Evolutionary conservation across 1,140 invertebrate species (phyloP), one percentile per base, ranked within the genome.

Genomic region (Homarus americanus): DNA sequence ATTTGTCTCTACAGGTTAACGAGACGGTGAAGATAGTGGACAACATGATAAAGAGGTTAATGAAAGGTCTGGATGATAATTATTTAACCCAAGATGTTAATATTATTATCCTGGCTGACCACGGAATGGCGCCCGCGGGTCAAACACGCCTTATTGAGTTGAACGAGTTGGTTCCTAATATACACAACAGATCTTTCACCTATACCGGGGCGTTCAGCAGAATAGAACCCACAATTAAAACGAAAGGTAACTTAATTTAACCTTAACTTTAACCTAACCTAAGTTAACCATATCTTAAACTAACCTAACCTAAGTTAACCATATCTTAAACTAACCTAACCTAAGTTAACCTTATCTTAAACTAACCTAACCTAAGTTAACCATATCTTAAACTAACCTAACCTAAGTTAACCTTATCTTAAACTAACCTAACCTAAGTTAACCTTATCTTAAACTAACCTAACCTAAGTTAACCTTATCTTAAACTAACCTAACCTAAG

Each of bases 61-160:
- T 88, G 9, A 12, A 32, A 1, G 58, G 78, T 4, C 49, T 88
- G 38, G 53, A 58, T 34, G 32, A 20, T 0, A 4, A 10, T 1
- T 20, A 44, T 9, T n/a, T 88, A 17, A n/a, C 15, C 2, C 36
- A 34, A 20, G 28, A 32, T 12, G 86, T 88, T 4, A 88, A 88
- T 38, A 44, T 88, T 2, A 82, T 88, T 1, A 38, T 88, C 20
- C 20, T 88, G 36, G 34, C 86, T 15, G 86, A 88, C 53, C 86
- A 88, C 36, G 86, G 86, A 9, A 88, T 82, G 86, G 86, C 86
- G 2, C 49, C 15, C 1, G 20, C 86, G 4, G 76, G 76, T 2
- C 12, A 2, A 15, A 20, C 32, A 1, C 28, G 63, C 15, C 20
- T 69, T 1, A 80, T 88, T 58, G 41, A 80, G 4, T 78, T 88